Conservation (phyloP, 1,140 invertebrate genomes). For the Drosophila pachea region DNA sequence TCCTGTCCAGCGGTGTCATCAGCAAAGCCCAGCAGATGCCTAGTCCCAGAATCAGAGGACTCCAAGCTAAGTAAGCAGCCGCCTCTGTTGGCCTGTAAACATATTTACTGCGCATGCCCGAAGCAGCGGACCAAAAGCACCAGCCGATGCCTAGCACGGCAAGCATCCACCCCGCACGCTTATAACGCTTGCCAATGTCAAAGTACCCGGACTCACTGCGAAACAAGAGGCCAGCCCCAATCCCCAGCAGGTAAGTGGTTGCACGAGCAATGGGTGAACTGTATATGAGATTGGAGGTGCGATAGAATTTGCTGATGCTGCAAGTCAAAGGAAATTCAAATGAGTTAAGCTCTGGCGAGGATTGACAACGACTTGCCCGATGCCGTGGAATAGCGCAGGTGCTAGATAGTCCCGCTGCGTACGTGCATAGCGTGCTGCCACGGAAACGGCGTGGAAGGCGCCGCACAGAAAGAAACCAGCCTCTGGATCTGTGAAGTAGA, state of each 20-base stretch:
- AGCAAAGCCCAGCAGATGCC: slow-evolving; percentile 81
- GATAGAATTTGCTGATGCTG: slow-evolving; percentile 84
- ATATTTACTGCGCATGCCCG: slow-evolving; percentile 81
- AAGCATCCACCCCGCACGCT: slow-evolving; percentile 78
- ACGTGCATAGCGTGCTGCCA: slow-evolving; percentile 82
- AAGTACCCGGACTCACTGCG: slow-evolving; percentile 80
- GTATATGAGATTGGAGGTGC: slow-evolving; percentile 84
- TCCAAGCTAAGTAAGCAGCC: slow-evolving; percentile 83
- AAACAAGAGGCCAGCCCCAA: slow-evolving; percentile 81
- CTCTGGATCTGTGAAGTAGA: slow-evolving; percentile 81
- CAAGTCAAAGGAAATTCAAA: slow-evolving; percentile 47
- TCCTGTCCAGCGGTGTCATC: slow-evolving; percentile 46
- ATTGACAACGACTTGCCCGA: slow-evolving; percentile 79
- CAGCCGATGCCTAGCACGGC: slow-evolving; percentile 80
- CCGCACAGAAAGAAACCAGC: slow-evolving; percentile 81
- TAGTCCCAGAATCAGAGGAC: slow-evolving; percentile 82
- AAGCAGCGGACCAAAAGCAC: slow-evolving; percentile 82
- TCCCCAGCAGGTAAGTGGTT: slow-evolving; percentile 84
- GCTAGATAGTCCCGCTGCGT: slow-evolving; percentile 82
- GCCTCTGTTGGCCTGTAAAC: slow-evolving; percentile 82
- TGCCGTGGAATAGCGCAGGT: slow-evolving; percentile 83
- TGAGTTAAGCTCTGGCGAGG: not conserved
- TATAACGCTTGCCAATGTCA: slow-evolving; percentile 78
- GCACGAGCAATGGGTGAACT: slow-evolving; percentile 82
- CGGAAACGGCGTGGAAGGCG: slow-evolving; percentile 81